Percentiles rank a stretch among this genome's conserved stretches.
Evolutionary conservation across 2,797 vertebrate genomes (phyloP).

Genomic region (Vireo griseus): DNA sequence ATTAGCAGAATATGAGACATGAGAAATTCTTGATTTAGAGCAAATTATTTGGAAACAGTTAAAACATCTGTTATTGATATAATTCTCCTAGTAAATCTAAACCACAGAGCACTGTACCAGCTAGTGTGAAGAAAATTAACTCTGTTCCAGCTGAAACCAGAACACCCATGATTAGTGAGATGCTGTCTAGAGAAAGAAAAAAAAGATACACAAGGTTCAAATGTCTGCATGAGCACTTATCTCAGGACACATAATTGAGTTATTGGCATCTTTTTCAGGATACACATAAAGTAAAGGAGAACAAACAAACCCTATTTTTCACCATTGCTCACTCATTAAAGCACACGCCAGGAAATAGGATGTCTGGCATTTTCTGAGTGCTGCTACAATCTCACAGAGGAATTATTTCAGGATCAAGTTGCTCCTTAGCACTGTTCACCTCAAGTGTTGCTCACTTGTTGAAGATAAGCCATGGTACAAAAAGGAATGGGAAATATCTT

Average conservation of each 20-base stretch:
- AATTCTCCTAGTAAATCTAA: neutral
- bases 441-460: rapidly evolving
- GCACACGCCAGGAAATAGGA: neutral
- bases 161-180: neutral
- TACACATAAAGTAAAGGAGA: neutral
- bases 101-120: neutral
- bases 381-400: neutral
- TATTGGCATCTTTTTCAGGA: neutral
- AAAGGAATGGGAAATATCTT: neutral
- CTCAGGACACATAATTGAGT: neutral
- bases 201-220: neutral
- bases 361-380: neutral
- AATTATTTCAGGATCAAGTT: neutral
- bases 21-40: neutral
- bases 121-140: neutral
- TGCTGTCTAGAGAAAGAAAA: neutral
- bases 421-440: neutral
- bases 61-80: neutral
- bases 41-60: neutral
- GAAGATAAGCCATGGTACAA: neutral
- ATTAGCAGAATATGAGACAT: neutral
- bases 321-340: neutral
- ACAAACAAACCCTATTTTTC: neutral
- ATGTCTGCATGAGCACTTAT: neutral
- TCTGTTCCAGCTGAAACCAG: neutral